Evolutionary conservation across 2,797 vertebrate species (phyloP).

Genomic region (Melanotaenia parkinsoni): DNA sequence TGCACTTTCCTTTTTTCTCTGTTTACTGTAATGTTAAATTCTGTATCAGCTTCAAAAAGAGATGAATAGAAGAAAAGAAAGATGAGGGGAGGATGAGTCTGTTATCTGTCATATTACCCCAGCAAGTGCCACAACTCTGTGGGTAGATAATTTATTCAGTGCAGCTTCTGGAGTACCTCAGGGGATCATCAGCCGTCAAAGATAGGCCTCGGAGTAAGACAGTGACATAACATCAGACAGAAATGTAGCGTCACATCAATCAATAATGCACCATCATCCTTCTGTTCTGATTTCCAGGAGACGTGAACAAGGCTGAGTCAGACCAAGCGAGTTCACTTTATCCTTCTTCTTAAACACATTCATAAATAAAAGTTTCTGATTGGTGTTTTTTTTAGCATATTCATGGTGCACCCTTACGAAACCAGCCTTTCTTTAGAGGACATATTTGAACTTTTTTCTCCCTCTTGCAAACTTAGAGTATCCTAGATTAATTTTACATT

Average conservation of each 20-base stretch:
- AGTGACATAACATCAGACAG: slow-evolving; percentile 62
- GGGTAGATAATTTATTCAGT: slow-evolving; percentile 68
- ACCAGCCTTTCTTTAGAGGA: slow-evolving; percentile 28
- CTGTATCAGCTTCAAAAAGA: slow-evolving; percentile 26
- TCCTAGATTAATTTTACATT: slow-evolving; percentile 63
- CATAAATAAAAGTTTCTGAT: neutral
- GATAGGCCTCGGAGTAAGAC: slow-evolving; percentile 57
- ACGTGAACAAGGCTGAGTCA: slow-evolving; percentile 18
- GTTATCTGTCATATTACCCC: slow-evolving; percentile 64
- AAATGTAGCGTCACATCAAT: slow-evolving; percentile 52
- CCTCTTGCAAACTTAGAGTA: slow-evolving; percentile 24
- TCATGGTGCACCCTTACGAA: slow-evolving; percentile 16
- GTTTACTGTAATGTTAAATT: slow-evolving; percentile 34
- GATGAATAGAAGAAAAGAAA: slow-evolving; percentile 36
- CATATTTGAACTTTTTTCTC: slow-evolving; percentile 4
- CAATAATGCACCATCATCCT: slow-evolving; percentile 45
- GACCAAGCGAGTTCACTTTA: slow-evolving; percentile 25
- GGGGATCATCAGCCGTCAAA: slow-evolving; percentile 56
- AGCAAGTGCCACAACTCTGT: slow-evolving; percentile 64
- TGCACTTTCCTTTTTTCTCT: slow-evolving; percentile 5
- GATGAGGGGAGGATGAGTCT: slow-evolving; percentile 44
- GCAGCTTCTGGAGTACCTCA: slow-evolving; percentile 52
- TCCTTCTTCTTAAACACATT: slow-evolving; percentile 9
- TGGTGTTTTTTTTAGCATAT: slow-evolving; percentile 19
- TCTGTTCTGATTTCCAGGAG: slow-evolving; percentile 27